A percentile compares a stretch with the other conserved stretches of the same genome.
Evolutionary conservation across 2,797 vertebrate species (phyloP).

Genomic region (Caiman crocodilus): DNA sequence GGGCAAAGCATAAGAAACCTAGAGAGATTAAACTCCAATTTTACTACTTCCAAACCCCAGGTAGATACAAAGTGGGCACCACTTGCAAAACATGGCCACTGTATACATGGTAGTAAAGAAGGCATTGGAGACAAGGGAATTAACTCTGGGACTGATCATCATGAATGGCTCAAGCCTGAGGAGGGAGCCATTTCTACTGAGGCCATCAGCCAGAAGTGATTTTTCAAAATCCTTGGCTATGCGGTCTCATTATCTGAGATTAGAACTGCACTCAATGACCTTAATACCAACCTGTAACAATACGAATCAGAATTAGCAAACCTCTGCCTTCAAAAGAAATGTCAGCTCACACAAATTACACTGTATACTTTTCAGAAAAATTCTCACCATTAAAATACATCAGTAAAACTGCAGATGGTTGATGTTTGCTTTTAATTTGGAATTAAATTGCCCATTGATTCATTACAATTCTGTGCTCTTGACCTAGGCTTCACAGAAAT

Average conservation of each 20-base stretch:
- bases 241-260: not conserved
- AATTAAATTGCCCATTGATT: constrained; percentile 47
- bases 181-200: not conserved
- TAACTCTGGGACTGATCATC: not conserved
- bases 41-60: not conserved
- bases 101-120: not conserved
- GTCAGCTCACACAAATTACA: not conserved
- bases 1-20: not conserved
- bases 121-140: accelerated
- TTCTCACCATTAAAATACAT: constrained; percentile 41
- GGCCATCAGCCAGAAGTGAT: not conserved
- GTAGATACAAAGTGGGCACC: not conserved
- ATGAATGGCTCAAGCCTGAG: not conserved
- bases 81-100: not conserved
- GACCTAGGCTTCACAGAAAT: constrained; percentile 22
- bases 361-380: constrained; percentile 19
- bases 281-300: constrained; percentile 22
- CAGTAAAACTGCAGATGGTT: constrained; percentile 31
- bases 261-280: not conserved
- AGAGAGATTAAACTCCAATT: not conserved
- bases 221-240: constrained; percentile 19
- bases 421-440: constrained; percentile 52
- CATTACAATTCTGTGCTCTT: constrained; percentile 15
- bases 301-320: constrained; percentile 40
- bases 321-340: constrained; percentile 44